Evolutionary conservation across 2,113 vertebrate species (phyloP).

Genomic region (Myodes glareolus): DNA sequence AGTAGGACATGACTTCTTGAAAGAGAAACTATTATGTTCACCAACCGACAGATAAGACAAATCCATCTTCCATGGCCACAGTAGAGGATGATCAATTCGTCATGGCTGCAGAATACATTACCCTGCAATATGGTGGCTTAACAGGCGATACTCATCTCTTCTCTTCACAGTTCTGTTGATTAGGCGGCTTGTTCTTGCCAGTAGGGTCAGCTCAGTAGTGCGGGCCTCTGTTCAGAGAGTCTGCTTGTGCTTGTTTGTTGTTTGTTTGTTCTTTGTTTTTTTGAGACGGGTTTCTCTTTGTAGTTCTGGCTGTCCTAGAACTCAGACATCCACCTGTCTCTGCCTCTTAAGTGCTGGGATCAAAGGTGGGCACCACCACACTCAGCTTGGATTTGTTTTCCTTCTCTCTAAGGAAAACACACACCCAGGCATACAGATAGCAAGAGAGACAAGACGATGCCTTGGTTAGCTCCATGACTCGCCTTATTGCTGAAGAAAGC

Average conservation of each 20-base stretch:
- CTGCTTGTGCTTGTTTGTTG: not conserved
- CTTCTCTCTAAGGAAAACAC: not conserved
- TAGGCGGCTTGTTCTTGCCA: not conserved
- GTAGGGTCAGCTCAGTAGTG: not conserved
- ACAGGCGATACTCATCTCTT: not conserved
- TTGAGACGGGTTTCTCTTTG: not conserved
- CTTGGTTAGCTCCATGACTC: not conserved
- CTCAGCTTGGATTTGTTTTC: not conserved
- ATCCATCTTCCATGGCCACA: not conserved
- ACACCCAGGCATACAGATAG: not conserved
- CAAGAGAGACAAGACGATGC: not conserved
- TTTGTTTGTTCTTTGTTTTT: not conserved
- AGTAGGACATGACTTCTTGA: not conserved
- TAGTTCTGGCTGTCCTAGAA: not conserved
- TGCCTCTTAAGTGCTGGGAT: not conserved
- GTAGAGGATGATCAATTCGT: not conserved
- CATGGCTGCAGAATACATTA: not conserved
- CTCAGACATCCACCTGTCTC: not conserved
- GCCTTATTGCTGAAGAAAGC: not conserved
- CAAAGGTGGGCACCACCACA: not conserved
- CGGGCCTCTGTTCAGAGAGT: not conserved
- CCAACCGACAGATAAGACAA: not conserved
- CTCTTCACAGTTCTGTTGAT: not conserved
- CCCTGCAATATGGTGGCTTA: not conserved
- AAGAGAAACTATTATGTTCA: not conserved